Base-by-base conservation (phyloP, 2,113 vertebrate genomes). In the Falcunculus frontatus region DNA sequence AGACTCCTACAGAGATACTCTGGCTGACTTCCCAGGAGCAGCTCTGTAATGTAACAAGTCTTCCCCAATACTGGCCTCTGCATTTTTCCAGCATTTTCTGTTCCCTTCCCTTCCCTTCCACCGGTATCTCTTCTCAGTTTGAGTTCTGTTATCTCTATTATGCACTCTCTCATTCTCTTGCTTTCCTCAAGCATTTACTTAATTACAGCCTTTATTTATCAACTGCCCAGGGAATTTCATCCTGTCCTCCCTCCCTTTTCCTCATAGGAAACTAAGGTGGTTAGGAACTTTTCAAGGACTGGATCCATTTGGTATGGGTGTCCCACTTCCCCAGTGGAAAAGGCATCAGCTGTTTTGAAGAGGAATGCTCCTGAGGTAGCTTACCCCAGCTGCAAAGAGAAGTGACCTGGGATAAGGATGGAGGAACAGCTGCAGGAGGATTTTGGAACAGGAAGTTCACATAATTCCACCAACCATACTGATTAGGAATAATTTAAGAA, bases 1-100 rank as follows among this genome's bases (percentile, higher is more conserved):
- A 90, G 83, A 69, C 77, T 95, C 78, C 87, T 70, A 44, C 77
- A 57, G 69, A 96, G 84, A 92, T 42, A 91, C 87, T 87, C 94
- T 97, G 93, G 96, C 92, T 95, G 90, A 84, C 91, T 96, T 93
- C 90, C 94, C 95, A 95, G 90, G 69, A 96, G 74, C 92, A 84
- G 67, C 86, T 89, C 81, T 64, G 46, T 33, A 91, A 37, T 21
- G 37, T 59, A 88, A 46, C 39, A 86, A 32, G 32, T 69, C 57
- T 95, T 82, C 97, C 97, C 97, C 97, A 90, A 90, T 93, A 97
- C 73, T 92, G 96, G 93, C 95, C 97, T 97, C 95, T 64, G 74
- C 93, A 96, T 97, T 97, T 91, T 94, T 96, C 86, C 89, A 87
- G 84, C 27, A 56, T 84, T 83, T 95, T 95, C 90, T 85, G 64